Evolutionary conservation across 1,140 invertebrate genomes (phyloP).

Genomic region (Apis mellifera): DNA sequence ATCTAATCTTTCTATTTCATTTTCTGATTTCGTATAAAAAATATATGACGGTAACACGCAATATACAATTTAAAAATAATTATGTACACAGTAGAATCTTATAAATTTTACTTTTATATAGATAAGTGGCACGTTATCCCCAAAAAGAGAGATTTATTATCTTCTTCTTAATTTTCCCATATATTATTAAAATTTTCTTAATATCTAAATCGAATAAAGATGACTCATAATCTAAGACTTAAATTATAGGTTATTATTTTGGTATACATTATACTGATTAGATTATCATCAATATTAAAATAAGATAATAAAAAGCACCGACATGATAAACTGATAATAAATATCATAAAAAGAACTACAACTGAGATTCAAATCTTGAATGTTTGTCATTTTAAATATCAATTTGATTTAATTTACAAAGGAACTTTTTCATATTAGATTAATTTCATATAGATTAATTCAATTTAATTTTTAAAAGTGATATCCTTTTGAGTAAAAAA

Average conservation of each 20-base stretch:
- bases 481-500: not conserved
- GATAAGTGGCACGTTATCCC: constrained; percentile 7
- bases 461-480: not conserved
- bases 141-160: not conserved
- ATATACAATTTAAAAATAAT: constrained; percentile 36
- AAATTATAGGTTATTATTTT: constrained; percentile 28
- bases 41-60: constrained; percentile 31
- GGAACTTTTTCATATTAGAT: not conserved
- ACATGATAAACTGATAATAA: constrained; percentile 25
- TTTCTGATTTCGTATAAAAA: constrained; percentile 33
- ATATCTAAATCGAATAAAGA: not conserved
- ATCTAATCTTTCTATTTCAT: not conserved
- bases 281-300: constrained; percentile 14
- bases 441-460: not conserved
- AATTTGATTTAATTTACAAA: not conserved
- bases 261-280: constrained; percentile 30
- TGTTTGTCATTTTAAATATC: not conserved
- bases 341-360: constrained; percentile 44
- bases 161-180: not conserved
- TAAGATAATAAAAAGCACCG: constrained; percentile 40
- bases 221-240: not conserved
- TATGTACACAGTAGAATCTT: constrained; percentile 31
- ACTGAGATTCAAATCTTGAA: not conserved
- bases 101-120: not conserved
- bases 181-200: not conserved